phyloP scores from a whole-genome alignment of 2,113 vertebrate genomes.

The Austrofundulus limnaeus region DNA sequence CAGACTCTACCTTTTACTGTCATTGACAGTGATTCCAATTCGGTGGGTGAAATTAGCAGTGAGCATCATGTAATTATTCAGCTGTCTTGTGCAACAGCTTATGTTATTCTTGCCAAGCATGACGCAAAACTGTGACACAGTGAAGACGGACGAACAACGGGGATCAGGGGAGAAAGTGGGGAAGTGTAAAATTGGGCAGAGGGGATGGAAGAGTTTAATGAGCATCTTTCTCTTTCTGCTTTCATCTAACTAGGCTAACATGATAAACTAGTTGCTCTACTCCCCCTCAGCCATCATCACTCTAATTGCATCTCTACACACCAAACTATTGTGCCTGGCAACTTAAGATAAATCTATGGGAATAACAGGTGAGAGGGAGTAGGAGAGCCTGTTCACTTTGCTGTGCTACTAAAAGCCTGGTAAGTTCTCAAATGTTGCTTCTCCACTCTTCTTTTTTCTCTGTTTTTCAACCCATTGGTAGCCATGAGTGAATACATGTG shows the following conservation, averaged over 20 bases:
- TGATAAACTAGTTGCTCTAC: constrained; percentile 74
- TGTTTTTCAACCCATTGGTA: neutral
- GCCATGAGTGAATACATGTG: neutral
- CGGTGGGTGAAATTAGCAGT: constrained; percentile 12
- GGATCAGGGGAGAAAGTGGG: constrained; percentile 11
- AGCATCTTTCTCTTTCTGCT: constrained; percentile 33
- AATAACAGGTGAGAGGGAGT: constrained; percentile 18
- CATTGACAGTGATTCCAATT: constrained; percentile 23
- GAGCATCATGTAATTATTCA: constrained; percentile 20
- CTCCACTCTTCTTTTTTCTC: neutral
- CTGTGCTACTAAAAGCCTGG: constrained; percentile 26
- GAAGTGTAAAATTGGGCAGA: constrained; percentile 23
- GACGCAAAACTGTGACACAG: constrained; percentile 44
- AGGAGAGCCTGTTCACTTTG: neutral
- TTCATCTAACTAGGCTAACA: constrained; percentile 79
- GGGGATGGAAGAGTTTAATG: constrained; percentile 54
- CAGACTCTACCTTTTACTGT: constrained; percentile 3
- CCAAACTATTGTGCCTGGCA: constrained; percentile 44
- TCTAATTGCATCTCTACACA: constrained; percentile 58
- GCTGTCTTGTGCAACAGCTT: neutral
- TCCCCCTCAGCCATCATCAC: constrained; percentile 53
- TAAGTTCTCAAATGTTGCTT: constrained; percentile 17
- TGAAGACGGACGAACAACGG: constrained; percentile 14
- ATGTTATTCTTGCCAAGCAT: constrained; percentile 17
- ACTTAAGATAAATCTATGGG: constrained; percentile 57